These are phyloP conservation scores for Cerastoderma edule DNA, from an alignment of 2,888 invertebrate species.

Conservation along the genomic window DNA sequence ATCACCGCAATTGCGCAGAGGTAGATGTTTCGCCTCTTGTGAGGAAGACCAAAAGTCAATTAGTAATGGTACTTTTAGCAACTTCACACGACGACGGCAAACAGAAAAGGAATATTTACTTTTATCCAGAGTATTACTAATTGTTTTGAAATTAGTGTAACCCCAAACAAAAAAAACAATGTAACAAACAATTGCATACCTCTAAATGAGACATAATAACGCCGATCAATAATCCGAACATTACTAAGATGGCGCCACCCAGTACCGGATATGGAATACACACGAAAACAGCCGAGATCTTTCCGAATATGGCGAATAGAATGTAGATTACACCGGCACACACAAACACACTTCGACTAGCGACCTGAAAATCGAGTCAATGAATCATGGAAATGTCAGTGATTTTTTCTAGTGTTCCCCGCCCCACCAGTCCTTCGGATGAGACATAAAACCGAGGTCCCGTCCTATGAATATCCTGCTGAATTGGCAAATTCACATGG, in stretches of 20 bases:
- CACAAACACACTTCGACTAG: conserved; percentile 83
- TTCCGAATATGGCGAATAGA: conserved; percentile 83
- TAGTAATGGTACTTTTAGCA: neutral
- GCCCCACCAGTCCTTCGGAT: no score
- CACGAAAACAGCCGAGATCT: conserved; percentile 84
- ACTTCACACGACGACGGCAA: neutral
- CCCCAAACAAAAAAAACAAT: no score
- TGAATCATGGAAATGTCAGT: neutral
- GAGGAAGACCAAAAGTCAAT: neutral
- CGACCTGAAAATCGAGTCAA: conserved; percentile 75
- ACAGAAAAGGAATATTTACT: neutral
- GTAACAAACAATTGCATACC: conserved; percentile 21
- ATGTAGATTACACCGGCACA: conserved; percentile 83
- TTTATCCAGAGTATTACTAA: neutral
- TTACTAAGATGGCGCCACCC: conserved; percentile 77
- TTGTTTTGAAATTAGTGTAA: neutral
- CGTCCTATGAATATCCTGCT: neutral
- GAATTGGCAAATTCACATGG: neutral
- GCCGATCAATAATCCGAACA: conserved; percentile 74
- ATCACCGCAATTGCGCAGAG: no score
- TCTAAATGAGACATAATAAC: conserved; percentile 70
- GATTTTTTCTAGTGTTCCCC: neutral
- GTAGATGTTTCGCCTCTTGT: neutral
- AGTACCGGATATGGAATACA: conserved; percentile 85
- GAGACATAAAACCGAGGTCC: neutral